Conservation (phyloP, 2,888 invertebrate genomes). For the Morpho deidamia region DNA sequence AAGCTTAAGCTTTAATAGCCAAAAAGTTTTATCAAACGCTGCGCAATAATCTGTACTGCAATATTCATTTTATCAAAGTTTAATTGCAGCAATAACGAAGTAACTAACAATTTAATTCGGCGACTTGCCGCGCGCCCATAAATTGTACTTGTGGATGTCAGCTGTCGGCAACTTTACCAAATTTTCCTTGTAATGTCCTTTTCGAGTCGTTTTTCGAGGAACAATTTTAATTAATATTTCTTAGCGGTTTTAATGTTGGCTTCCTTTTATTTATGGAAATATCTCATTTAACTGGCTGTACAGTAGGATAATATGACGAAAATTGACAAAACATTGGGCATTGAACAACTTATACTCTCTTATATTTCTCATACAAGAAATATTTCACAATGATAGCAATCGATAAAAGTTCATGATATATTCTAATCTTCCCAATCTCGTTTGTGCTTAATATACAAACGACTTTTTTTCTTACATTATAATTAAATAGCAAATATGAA, state of each 20-base stretch:
- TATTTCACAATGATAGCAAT: no score
- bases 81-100: constrained; percentile 69
- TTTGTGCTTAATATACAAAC: no score
- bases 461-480: no score
- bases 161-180: constrained; percentile 68
- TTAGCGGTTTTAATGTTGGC: constrained; percentile 37
- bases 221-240: constrained; percentile 73
- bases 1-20: background rate
- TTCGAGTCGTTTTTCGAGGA: constrained; percentile 63
- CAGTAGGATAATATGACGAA: no score
- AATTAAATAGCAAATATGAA: no score
- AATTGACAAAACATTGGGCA: no score
- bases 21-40: background rate
- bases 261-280: constrained; percentile 15
- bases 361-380: no score
- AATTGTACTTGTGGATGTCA: constrained; percentile 74
- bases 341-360: no score
- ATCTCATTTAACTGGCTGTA: background rate
- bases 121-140: constrained; percentile 57
- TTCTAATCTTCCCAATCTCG: no score
- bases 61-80: constrained; percentile 58
- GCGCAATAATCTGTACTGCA: constrained; percentile 26
- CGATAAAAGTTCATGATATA: no score
- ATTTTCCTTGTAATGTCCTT: constrained; percentile 73
- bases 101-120: constrained; percentile 70